Evolutionary conservation across 2,113 vertebrate species (phyloP).

Genomic region (Pedionomus torquatus): DNA sequence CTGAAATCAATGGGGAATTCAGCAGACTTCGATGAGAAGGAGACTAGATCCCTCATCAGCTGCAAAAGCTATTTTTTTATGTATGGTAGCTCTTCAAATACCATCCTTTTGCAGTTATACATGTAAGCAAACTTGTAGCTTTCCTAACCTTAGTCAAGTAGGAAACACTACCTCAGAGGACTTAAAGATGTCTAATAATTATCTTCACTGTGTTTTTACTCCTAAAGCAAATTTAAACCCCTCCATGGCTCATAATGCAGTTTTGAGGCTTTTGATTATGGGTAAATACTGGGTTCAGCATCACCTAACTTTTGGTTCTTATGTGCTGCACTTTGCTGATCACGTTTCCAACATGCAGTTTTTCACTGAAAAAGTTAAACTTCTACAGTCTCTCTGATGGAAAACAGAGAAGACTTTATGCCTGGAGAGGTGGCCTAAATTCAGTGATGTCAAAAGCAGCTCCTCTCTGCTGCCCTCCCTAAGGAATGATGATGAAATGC

Average conservation of each 20-base stretch:
- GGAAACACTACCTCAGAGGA: background rate
- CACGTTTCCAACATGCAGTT: background rate
- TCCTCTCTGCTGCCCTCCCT: slow-evolving; percentile 6
- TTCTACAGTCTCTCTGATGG: background rate
- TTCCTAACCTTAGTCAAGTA: background rate
- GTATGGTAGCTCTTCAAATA: background rate
- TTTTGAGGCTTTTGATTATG: background rate
- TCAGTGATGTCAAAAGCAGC: background rate
- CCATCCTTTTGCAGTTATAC: background rate
- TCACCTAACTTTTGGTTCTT: background rate
- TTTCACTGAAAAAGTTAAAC: background rate
- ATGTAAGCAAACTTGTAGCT: background rate
- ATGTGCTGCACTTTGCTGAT: background rate
- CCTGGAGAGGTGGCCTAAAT: background rate
- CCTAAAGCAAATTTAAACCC: background rate
- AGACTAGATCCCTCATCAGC: background rate
- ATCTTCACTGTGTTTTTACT: background rate
- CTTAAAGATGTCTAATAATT: background rate
- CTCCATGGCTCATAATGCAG: background rate
- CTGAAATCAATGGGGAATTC: slow-evolving; percentile 22
- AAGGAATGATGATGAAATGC: background rate
- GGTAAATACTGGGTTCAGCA: background rate
- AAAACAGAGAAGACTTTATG: background rate
- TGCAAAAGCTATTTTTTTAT: background rate
- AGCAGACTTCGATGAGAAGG: background rate